Conservation (phyloP, 2,113 vertebrate genomes). For the Turdus rufiventris region DNA sequence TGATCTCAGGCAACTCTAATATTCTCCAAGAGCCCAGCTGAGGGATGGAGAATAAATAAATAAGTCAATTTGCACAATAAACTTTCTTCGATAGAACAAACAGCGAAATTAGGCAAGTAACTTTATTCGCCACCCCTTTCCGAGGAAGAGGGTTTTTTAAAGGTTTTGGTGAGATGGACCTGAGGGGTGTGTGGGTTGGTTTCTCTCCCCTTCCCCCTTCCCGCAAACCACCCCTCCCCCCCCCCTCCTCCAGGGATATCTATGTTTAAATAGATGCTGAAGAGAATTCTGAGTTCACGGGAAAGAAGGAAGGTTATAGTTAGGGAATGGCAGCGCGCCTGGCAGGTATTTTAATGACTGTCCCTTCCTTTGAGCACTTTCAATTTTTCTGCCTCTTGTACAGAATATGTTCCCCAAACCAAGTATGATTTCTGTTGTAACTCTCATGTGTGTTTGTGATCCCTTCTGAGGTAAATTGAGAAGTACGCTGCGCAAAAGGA, state of each 20-base stretch:
- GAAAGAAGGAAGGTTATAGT: not conserved
- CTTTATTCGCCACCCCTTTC: not conserved
- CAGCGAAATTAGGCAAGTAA: not conserved
- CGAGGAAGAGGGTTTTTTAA: not conserved
- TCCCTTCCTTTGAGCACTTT: not conserved
- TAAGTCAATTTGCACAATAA: not conserved
- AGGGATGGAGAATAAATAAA: not conserved
- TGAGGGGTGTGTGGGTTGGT: not conserved
- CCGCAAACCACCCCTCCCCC: not conserved
- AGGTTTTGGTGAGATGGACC: not conserved
- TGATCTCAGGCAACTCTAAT: not conserved
- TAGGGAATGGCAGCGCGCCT: not conserved
- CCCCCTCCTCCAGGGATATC: not conserved
- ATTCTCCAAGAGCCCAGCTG: not conserved
- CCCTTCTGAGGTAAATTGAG: conserved; percentile 59
- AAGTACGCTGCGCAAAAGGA: conserved; percentile 43
- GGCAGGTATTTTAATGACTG: conserved; percentile 47
- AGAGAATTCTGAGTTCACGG: not conserved
- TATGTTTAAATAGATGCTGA: not conserved
- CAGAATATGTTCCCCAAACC: not conserved
- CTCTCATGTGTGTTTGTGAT: conserved; percentile 23
- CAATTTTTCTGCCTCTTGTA: not conserved
- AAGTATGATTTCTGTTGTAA: conserved; percentile 1
- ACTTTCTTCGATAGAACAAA: not conserved
- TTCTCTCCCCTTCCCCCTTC: not conserved